A percentile compares a stretch with the other conserved stretches of the same genome.
phyloP scores from a whole-genome alignment of 2,888 invertebrate species.

The Rhorus exstirpatorius region DNA sequence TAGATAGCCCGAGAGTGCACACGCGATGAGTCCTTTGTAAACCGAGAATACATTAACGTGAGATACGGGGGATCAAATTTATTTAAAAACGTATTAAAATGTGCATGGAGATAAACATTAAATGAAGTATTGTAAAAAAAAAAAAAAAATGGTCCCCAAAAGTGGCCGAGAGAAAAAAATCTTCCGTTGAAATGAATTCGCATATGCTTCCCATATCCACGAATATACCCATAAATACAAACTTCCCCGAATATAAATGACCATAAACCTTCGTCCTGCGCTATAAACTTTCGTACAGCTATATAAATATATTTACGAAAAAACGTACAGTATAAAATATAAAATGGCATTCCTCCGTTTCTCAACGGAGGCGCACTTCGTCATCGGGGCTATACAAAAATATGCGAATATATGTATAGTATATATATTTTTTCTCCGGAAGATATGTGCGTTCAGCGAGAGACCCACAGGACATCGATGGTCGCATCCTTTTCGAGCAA shows the following conservation, averaged over 20 bases:
- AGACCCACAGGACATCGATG: constrained; percentile 46
- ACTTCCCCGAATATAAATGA: constrained; percentile 22
- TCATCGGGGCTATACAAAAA: constrained; percentile 29
- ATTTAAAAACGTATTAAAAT: constrained; percentile 1
- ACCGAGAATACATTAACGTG: constrained; percentile 38
- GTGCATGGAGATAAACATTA: background rate
- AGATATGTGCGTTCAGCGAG: constrained; percentile 1
- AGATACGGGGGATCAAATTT: constrained; percentile 40
- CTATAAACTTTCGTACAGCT: constrained; percentile 26
- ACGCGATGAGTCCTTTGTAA: constrained; percentile 19
- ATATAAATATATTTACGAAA: background rate
- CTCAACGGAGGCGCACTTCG: constrained; percentile 18
- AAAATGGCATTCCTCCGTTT: background rate
- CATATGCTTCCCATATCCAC: background rate
- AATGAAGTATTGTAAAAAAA: background rate
- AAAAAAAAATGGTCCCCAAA: background rate
- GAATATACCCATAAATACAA: constrained; percentile 39
- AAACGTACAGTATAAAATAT: background rate
- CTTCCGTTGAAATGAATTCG: background rate
- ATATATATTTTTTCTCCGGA: constrained; percentile 20
- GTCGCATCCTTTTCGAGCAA: constrained; percentile 60
- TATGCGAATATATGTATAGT: constrained; percentile 9
- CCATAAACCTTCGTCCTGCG: constrained; percentile 9
- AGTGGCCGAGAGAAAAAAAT: background rate
- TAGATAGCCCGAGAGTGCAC: background rate